Base-by-base conservation (phyloP, 2,888 invertebrate genomes). In the Didymodactylos carnosus region DNA sequence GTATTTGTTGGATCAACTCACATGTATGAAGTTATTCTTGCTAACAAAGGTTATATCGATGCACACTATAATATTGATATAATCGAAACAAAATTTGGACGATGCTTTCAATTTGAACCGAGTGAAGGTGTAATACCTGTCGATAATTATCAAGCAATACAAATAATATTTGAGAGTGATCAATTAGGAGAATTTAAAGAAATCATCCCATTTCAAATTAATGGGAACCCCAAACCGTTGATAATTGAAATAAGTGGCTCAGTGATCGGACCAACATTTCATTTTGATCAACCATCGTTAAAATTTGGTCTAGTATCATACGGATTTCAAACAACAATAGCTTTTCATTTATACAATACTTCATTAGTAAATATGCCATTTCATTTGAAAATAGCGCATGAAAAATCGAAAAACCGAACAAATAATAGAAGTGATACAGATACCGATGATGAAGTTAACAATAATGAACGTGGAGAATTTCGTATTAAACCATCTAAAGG, bases 231-330 rank as follows among this genome's bases (percentile, higher is more conserved):
- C 14, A 78, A 81, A 10, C 76, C 78, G 71, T 77, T 80, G 8
- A 78, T 78, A 74, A 77, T 82, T 51, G 40, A 27, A 0, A 40
- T 69, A 78, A 82, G 82, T 62, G 83, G 83, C 11, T 79, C 79
- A 53, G 82, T 83, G 41, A 82, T 83, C 76, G 83, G 83, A 51
- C 83, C 83, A 76, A 83, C 83, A 11, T 83, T 83, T 78, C 80
- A 82, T 77, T 83, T 83, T 78, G 81, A 83, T 79, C 79, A 80
- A 13, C 79, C 81, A 19, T 79, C 79, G 75, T 78, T 83, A 35
- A 80, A 81, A 76, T 83, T 82, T 80, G 83, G 82, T 75, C 78
- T 79, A 23, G 80, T 83, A 3, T 72, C 72, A 10, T 75, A 75
- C 51, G 73, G 83, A 19, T 83, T 83, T 76, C 76, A 79, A 72